Evolutionary conservation across 2,888 invertebrate genomes (phyloP), one percentile per base, ranked within the genome.

Genomic region (Cyclophora punctaria): DNA sequence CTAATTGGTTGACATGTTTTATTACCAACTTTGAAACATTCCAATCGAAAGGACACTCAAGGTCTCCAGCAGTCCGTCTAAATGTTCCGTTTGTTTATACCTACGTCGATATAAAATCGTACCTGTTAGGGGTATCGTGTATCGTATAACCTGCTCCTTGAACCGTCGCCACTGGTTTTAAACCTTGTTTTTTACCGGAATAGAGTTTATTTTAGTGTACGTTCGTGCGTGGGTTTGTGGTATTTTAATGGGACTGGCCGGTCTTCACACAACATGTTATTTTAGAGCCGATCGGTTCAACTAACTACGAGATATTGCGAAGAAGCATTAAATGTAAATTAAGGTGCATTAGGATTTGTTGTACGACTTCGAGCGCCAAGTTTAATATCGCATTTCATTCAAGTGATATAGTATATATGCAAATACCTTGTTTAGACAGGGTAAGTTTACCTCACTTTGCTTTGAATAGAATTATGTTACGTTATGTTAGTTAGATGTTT

Each of bases 181-280:
- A 50, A 63, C 67, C 51, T 54, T 61, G 58, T 49, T n/a, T n/a
- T 41, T 48, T 45, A 49, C 33, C 20, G 48, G 47, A 49, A 64
- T 68, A 76, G 66, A 63, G 63, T 61, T 52, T 57, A 60, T 66
- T 67, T 71, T 64, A 48, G 63, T 51, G 20, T 50, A 47, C 52
- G 58, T 57, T 59, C 50, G 47, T 63, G 72, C 74, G 75, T 75
- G 68, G 73, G 70, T 49, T 56, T 61, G 56, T 62, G 78, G 78
- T 76, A 79, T 79, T 75, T 78, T 80, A 78, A 80, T 80, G 69
- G 72, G 60, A 55, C 63, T 57, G 66, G 61, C 69, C 64, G 62
- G 71, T 60, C 50, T 63, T 60, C 63, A 64, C 63, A 66, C 59
- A 67, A 57, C 59, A 55, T 60, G 59, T 56, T 59, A 56, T 59